Conservation (phyloP, 2,797 vertebrate species). For the Epinephelus awoara region DNA sequence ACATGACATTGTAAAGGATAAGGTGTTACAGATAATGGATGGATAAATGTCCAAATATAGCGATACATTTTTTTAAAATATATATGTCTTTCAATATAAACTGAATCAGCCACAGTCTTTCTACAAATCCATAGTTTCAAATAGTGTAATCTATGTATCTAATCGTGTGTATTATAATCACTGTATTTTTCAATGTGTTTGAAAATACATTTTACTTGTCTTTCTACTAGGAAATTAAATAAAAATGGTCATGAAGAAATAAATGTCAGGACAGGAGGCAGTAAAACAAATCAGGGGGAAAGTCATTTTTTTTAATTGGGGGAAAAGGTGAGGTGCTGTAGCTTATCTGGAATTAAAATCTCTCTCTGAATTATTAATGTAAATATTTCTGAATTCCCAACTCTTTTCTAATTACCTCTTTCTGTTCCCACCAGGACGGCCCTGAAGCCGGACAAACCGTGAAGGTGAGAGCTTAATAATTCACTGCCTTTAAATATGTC, state of each 20-base stretch:
- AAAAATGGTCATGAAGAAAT: not conserved
- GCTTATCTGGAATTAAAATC: conserved; percentile 82
- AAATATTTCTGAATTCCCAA: conserved; percentile 81
- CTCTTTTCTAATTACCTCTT: conserved; percentile 78
- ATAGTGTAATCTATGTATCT: not conserved
- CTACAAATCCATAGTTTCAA: not conserved
- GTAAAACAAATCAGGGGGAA: conserved; percentile 8
- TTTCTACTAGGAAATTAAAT: not conserved
- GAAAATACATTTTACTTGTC: not conserved
- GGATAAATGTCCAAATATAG: too few relatives aligned
- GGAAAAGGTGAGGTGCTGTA: conserved; percentile 37
- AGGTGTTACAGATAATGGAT: too few relatives aligned
- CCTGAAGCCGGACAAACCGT: conserved; percentile 95
- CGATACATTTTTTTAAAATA: not conserved
- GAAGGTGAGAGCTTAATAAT: conserved; percentile 93
- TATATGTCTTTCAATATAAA: not conserved
- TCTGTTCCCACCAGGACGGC: conserved; percentile 89
- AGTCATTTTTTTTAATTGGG: conserved; percentile 37
- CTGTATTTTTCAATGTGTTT: not conserved
- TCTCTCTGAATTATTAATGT: conserved; percentile 84
- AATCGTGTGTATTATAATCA: not conserved
- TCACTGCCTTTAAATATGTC: conserved; percentile 81
- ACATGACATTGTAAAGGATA: too few relatives aligned
- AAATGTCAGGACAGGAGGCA: conserved; percentile 16
- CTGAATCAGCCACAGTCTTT: not conserved